Conservation (phyloP, 2,888 invertebrate genomes). For the Orthosia gothica region DNA sequence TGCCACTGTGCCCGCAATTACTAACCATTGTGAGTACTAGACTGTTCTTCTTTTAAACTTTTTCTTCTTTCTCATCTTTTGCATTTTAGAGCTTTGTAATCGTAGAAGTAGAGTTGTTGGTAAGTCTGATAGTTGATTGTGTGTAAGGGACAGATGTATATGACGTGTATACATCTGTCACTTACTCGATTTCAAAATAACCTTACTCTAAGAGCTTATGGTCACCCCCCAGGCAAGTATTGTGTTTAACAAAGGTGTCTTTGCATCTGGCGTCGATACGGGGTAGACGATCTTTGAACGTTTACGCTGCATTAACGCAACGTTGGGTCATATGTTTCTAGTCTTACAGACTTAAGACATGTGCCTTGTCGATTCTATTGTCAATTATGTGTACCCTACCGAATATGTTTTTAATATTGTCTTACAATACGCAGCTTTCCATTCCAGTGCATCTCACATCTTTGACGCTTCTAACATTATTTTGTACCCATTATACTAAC, state of each 20-base stretch:
- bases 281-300: neutral
- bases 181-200: no score
- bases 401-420: neutral
- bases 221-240: no score
- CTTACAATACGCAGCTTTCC: conserved; percentile 25
- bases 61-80: conserved; percentile 54
- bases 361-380: neutral
- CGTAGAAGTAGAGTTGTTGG: conserved; percentile 41
- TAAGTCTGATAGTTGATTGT: conserved; percentile 28
- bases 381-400: neutral
- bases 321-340: neutral
- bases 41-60: conserved; percentile 39
- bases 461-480: conserved; percentile 37
- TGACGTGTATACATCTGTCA: no score
- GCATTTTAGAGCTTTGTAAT: conserved; percentile 62
- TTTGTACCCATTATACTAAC: conserved; percentile 40
- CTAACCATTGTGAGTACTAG: conserved; percentile 84
- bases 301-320: neutral
- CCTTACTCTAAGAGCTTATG: no score
- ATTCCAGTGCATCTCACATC: conserved; percentile 42
- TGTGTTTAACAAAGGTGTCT: neutral
- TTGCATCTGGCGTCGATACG: neutral
- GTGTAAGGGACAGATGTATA: no score
- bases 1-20: conserved; percentile 78
- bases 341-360: neutral